Base-by-base conservation (phyloP, 2,113 vertebrate species). In the Prochilodus magdalenae region DNA sequence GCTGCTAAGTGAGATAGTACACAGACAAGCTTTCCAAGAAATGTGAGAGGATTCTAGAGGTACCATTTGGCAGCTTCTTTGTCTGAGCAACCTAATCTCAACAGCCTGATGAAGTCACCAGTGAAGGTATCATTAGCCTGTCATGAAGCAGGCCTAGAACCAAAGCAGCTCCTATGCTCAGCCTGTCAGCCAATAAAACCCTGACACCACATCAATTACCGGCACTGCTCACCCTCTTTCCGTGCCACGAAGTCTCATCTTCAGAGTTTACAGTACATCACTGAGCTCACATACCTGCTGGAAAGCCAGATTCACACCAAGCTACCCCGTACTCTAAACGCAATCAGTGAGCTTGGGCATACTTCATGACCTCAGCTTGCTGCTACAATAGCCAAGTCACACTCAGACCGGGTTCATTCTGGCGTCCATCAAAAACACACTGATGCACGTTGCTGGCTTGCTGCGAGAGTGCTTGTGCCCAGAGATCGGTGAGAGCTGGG, bases 1-100 rank as follows among this genome's bases (percentile, higher is more conserved):
- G 44, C 29, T 11, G 5, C 79, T 74, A 26, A 65, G 71, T 5
- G 29, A 65, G 44, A 65, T 62, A 26, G 44, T 44, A 65, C 59
- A 15, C 44, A 66, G 70, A 81, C 71, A 27, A 73, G 59, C 79
- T 26, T 73, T 65, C 57, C 29, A 33, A 51, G 70, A 36, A 80
- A 81, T 5, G 7, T 15, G 22, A 40, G 60, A 55, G 15, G 2
- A 2, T 33, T 66, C 40, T 55, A 27, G 59, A 4, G 71, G 79
- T 55, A 53, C 60, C 14, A 44, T 33, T 30, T 81, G 79, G 71
- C 70, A 74, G 71, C 71, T 74, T 26, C 22, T 22, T 10, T 13
- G 22, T 70, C 47, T 51, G 30, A 29, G 71, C 59, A 81, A 81
- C 79, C 73, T 66, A 40, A 81, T 66, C 59, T 81, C 70, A 13